phyloP scores from a whole-genome alignment of 2,888 invertebrate species.

The Poecilus cupreus region DNA sequence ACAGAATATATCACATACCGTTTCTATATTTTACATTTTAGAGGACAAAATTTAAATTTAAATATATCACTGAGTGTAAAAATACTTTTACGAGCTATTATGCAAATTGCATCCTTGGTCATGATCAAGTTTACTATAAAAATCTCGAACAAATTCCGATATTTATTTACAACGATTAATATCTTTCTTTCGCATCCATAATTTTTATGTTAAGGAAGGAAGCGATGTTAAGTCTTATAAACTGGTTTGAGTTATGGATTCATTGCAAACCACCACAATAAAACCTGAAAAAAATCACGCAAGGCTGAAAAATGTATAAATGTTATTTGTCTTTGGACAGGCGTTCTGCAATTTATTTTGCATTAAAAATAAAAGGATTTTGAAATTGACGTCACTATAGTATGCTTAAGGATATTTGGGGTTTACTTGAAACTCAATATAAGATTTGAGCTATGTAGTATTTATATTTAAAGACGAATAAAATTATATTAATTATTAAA shows the following conservation, averaged over 20 bases:
- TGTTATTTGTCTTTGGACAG: background rate
- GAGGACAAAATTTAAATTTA: no score
- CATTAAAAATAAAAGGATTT: background rate
- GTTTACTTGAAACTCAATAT: background rate
- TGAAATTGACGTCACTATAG: background rate
- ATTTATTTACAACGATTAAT: slow-evolving; percentile 4
- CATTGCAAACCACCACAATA: background rate
- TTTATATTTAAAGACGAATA: no score
- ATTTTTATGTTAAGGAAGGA: background rate
- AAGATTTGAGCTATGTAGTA: no score
- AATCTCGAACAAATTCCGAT: background rate
- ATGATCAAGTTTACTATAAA: background rate
- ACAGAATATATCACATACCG: no score
- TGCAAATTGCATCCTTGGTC: background rate
- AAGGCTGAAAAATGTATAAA: background rate
- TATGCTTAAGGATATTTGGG: background rate
- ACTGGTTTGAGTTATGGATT: slow-evolving; percentile 21
- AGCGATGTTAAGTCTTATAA: background rate
- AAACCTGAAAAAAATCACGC: background rate
- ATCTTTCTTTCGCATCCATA: background rate
- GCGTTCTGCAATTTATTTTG: background rate
- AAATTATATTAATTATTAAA: no score
- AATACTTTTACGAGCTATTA: background rate
- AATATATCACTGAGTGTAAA: background rate
- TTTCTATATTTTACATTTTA: no score